These are phyloP conservation scores for Fratercula arctica DNA, from an alignment of 2,797 vertebrate species.

Conservation along the genomic window DNA sequence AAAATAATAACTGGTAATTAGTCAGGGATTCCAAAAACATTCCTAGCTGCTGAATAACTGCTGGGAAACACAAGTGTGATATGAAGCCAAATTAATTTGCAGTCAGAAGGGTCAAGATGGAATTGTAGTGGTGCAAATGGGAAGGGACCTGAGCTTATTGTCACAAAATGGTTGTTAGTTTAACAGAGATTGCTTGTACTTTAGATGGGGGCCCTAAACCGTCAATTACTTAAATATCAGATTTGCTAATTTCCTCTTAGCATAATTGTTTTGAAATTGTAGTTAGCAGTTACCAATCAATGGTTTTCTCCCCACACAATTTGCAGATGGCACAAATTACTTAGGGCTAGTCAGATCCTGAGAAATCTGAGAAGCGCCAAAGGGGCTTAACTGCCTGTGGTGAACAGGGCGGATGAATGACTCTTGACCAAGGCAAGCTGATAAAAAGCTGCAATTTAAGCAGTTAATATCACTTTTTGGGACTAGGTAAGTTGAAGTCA, in stretches of 20 bases:
- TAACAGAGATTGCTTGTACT: neutral
- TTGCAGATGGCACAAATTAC: neutral
- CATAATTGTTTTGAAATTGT: neutral
- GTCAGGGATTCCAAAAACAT: neutral
- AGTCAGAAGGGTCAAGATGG: neutral
- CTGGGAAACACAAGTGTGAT: neutral
- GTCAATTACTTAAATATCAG: neutral
- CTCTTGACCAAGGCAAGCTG: neutral
- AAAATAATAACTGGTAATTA: slow-evolving; percentile 18
- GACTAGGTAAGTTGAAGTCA: neutral
- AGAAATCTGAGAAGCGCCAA: neutral
- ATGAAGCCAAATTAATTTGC: neutral
- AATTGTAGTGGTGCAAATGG: neutral
- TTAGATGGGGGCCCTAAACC: neutral
- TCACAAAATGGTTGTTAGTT: neutral
- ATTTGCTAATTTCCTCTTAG: neutral
- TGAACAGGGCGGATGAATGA: neutral
- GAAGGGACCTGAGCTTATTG: neutral
- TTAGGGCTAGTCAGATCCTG: neutral
- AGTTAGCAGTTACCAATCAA: neutral
- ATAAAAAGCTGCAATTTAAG: neutral
- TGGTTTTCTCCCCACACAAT: neutral
- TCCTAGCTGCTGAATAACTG: neutral
- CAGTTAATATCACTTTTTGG: neutral
- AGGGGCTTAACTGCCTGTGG: neutral